Percentiles rank a stretch among this genome's conserved stretches.
Evolutionary conservation across 2,797 vertebrate genomes (phyloP).

Genomic region (Sylvia borin): DNA sequence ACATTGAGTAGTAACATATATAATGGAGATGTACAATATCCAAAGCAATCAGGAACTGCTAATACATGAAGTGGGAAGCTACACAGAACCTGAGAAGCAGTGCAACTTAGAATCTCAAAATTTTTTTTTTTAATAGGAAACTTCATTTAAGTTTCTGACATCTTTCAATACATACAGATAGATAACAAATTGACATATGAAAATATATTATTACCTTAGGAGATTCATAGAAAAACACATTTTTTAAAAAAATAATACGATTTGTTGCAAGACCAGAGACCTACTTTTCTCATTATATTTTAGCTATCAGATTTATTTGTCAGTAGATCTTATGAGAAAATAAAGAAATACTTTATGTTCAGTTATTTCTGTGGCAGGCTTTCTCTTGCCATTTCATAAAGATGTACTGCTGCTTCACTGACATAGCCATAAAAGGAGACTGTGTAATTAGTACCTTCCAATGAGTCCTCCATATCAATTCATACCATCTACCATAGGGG

Average conservation of each 20-base stretch:
- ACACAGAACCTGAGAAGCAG: background rate
- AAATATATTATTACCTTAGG: background rate
- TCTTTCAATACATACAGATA: background rate
- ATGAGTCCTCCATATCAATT: background rate
- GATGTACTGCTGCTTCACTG: background rate
- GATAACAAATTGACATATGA: background rate
- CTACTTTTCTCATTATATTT: background rate
- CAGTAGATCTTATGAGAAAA: background rate
- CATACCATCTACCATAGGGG: background rate
- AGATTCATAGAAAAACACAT: background rate
- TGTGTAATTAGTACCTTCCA: background rate
- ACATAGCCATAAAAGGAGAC: background rate
- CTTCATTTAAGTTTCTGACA: background rate
- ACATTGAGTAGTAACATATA: background rate
- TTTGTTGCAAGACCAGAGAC: background rate
- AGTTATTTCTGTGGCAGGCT: background rate
- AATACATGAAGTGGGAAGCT: background rate
- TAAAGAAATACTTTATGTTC: background rate
- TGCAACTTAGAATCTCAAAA: background rate
- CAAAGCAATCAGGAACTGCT: background rate
- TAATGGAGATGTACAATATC: background rate
- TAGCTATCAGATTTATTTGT: background rate
- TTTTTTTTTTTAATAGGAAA: background rate
- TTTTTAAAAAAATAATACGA: background rate
- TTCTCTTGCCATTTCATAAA: background rate